These are phyloP conservation scores for Eurytoma adleriae DNA, from an alignment of 2,888 invertebrate genomes.

Conservation along the genomic window DNA sequence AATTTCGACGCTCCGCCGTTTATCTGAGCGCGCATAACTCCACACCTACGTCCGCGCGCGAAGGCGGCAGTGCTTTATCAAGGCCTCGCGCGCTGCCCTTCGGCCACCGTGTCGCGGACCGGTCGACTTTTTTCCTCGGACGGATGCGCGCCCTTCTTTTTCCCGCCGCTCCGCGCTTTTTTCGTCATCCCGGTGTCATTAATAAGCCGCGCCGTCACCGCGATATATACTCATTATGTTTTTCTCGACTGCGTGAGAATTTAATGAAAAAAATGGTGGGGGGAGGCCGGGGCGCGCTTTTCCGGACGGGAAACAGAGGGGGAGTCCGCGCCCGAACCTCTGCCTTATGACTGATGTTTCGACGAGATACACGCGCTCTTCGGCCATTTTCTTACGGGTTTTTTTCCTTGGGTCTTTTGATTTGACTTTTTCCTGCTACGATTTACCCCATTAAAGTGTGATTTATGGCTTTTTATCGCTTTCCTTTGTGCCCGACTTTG, in stretches of 20 bases:
- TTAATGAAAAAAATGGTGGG: constrained; percentile 40
- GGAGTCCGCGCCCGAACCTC: background rate
- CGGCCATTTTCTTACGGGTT: constrained; percentile 41
- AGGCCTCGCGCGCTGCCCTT: constrained; percentile 26
- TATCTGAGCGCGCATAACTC: too few relatives aligned
- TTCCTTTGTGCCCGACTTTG: constrained; percentile 13
- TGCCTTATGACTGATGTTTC: constrained; percentile 48
- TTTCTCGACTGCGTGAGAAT: constrained; percentile 49
- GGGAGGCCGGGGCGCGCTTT: constrained; percentile 10
- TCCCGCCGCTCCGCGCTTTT: background rate
- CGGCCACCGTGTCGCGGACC: constrained; percentile 5
- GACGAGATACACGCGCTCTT: background rate
- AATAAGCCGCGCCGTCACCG: constrained; percentile 46
- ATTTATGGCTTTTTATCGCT: constrained; percentile 38
- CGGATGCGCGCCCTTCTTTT: constrained; percentile 14
- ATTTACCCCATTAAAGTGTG: constrained; percentile 28
- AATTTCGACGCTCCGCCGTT: too few relatives aligned
- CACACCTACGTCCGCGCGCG: too few relatives aligned
- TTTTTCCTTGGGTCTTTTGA: constrained; percentile 29
- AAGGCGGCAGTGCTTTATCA: constrained; percentile 31
- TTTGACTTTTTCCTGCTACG: constrained; percentile 15
- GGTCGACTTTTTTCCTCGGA: constrained; percentile 21
- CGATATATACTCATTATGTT: constrained; percentile 50
- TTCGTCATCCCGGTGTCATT: constrained; percentile 36
- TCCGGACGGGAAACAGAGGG: constrained; percentile 2